Conservation (phyloP, 2,113 vertebrate genomes). For the Campylorhamphus procurvoides region DNA sequence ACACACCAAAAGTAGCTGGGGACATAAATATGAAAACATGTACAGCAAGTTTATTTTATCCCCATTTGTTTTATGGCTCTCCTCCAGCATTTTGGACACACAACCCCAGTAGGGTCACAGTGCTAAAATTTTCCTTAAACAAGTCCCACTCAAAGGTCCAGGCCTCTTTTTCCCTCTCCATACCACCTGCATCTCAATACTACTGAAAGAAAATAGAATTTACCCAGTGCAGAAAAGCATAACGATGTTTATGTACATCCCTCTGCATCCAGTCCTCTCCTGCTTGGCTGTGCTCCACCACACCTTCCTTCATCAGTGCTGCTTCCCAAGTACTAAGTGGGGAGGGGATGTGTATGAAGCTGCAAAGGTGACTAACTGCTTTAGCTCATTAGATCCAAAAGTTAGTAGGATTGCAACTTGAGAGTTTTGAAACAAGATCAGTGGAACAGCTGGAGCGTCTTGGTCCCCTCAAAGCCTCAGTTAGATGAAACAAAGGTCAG, state of each 20-base stretch:
- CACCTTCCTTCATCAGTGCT: not conserved
- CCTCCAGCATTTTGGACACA: not conserved
- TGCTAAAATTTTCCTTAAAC: conserved; percentile 40
- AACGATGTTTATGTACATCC: not conserved
- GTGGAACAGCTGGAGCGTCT: not conserved
- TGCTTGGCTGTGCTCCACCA: not conserved
- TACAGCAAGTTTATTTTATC: conserved; percentile 30
- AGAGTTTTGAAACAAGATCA: not conserved
- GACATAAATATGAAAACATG: not conserved
- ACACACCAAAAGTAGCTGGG: not conserved
- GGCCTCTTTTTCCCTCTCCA: not conserved
- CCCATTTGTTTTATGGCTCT: not conserved
- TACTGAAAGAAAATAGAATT: not conserved
- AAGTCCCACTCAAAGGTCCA: not conserved
- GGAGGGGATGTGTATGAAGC: not conserved
- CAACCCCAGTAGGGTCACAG: not conserved
- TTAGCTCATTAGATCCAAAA: not conserved
- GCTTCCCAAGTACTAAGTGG: not conserved
- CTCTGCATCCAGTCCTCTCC: not conserved
- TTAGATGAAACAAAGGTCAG: not conserved
- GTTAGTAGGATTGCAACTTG: not conserved
- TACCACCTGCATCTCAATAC: not conserved
- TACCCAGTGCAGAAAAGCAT: not conserved
- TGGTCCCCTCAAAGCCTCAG: not conserved
- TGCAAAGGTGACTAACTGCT: not conserved